phyloP scores from a whole-genome alignment of 1,140 invertebrate genomes.

The Matsumurasca onukii region DNA sequence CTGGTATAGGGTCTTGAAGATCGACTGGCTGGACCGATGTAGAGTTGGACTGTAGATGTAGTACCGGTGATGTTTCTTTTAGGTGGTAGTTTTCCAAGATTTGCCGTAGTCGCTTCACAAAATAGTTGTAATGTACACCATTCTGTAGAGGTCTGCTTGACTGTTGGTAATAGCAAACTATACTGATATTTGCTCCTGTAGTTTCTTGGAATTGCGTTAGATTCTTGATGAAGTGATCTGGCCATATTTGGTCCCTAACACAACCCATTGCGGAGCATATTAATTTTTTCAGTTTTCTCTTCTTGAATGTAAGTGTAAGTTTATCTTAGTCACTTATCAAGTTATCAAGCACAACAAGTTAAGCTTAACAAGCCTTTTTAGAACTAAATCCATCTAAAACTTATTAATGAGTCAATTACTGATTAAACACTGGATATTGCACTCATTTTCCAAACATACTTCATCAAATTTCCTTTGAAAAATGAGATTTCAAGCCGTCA shows the following conservation, averaged over 20 bases:
- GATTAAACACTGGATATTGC: no score
- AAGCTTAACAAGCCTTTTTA: no score
- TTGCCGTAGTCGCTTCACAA: constrained; percentile 3
- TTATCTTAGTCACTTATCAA: no score
- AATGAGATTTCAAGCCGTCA: no score
- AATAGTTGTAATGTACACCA: neutral
- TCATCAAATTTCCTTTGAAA: no score
- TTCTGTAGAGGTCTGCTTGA: neutral
- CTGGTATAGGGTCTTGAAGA: no score
- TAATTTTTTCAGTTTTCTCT: constrained; percentile 3
- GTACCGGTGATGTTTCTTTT: constrained; percentile 28
- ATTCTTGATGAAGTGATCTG: neutral
- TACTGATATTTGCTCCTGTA: neutral
- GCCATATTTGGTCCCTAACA: constrained; percentile 3
- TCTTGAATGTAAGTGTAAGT: no score
- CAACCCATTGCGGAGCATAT: constrained; percentile 8
- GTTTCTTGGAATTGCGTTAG: neutral
- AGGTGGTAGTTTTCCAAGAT: neutral
- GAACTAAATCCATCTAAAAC: no score
- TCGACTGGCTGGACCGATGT: no score
- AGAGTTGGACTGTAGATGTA: neutral
- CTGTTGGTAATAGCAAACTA: constrained; percentile 1
- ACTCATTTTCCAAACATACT: no score
- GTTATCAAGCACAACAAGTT: no score
- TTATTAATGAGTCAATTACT: no score